Evolutionary conservation across 1,140 invertebrate genomes (phyloP).

Genomic region (Zophobas morio): DNA sequence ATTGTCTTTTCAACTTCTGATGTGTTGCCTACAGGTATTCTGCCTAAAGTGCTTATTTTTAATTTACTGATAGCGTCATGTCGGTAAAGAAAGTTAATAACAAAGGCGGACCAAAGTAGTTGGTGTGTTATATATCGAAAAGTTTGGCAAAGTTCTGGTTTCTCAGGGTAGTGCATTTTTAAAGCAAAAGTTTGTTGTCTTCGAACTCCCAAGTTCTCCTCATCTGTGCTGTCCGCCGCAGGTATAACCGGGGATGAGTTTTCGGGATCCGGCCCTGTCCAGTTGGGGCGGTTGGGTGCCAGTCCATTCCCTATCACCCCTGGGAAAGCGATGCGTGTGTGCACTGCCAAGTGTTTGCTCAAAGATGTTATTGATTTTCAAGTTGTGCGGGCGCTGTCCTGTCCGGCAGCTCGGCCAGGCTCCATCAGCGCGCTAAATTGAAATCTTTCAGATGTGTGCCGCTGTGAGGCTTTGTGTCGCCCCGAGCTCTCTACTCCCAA

Average conservation of each 20-base stretch:
- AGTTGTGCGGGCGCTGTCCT: slow-evolving; percentile 62
- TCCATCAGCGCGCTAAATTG: slow-evolving; percentile 65
- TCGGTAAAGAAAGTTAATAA: no score
- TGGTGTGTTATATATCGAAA: no score
- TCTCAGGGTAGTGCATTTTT: background rate
- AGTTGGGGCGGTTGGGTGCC: slow-evolving; percentile 46
- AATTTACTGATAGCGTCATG: no score
- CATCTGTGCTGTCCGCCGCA: background rate
- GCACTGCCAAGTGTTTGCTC: slow-evolving; percentile 67
- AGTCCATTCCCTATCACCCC: slow-evolving; percentile 53
- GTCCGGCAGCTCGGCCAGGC: slow-evolving; percentile 54
- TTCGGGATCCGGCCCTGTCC: slow-evolving; percentile 52
- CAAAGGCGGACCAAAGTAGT: no score
- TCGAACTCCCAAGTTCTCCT: background rate
- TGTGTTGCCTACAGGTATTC: no score
- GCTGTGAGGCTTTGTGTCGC: slow-evolving; percentile 55
- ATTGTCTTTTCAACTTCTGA: no score
- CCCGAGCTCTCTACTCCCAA: slow-evolving; percentile 50
- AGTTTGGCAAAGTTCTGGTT: no score
- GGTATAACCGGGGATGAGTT: background rate
- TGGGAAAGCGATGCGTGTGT: slow-evolving; percentile 65
- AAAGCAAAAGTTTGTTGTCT: background rate
- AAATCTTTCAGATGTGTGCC: slow-evolving; percentile 64
- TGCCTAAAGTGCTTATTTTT: no score
- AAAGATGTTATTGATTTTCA: slow-evolving; percentile 68